Base-by-base conservation (phyloP, 2,113 vertebrate species). In the Oriolus oriolus region DNA sequence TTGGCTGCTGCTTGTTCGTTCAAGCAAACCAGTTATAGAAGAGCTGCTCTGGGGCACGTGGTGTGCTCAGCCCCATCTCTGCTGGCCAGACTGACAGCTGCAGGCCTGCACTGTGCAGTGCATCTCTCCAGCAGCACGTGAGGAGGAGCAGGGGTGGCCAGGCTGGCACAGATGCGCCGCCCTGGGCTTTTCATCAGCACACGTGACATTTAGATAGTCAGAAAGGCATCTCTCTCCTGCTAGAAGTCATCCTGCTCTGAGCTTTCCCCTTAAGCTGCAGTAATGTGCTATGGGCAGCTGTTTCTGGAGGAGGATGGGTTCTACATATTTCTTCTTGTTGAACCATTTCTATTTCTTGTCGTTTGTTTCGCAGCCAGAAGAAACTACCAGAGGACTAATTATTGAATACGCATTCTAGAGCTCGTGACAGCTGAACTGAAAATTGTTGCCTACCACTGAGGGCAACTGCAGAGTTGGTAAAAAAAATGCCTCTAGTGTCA, bases 361-460 rank as follows among this genome's bases (percentile, higher is more conserved):
- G 1, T 88, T 94, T 86, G 60, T 90, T 96, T 96, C 49, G 37
- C 65, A 24, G 76, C 93, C 79, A 95, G 82, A 77, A 86, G 50
- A 81, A 94, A 61, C 76, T 95, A 96, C 71, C 79, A 93, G 60
- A 90, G 95, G 90, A 93, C 88, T 94, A 96, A 92, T 96, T 93
- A 93, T 60, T 94, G 93, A 94, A 71, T 90, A 39, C 76, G n/a
- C 60, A 41, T 56, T 77, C 79, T 94, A 90, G 85, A 92, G 59
- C 80, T 88, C 71, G 22, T 75, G 93, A 84, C 95, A 90, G 92
- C 85, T 90, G 83, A 96, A 86, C 64, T 94, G 93, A 93, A 96
- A 79, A 86, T 92, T 86, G 83, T 84, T 95, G 86, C 91, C 80
- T 95, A 88, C 95, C 60, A 74, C 91, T 87, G 89, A 95, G 94